These are phyloP conservation scores for Colletes gigas DNA, from an alignment of 1,140 invertebrate species.

Conservation along the genomic window DNA sequence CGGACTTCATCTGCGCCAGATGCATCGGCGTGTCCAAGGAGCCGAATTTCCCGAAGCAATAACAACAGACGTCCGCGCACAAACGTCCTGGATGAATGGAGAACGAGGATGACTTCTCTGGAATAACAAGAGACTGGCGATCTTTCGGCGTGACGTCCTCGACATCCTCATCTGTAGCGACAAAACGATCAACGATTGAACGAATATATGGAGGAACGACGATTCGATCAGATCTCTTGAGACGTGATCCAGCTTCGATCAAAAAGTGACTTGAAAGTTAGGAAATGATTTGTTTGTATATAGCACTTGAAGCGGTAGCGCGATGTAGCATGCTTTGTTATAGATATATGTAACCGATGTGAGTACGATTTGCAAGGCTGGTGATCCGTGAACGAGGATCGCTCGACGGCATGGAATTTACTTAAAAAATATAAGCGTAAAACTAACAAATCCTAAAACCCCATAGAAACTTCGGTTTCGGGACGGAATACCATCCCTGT, in stretches of 20 bases:
- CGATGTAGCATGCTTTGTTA: constrained; percentile 56
- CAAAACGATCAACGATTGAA: constrained; percentile 29
- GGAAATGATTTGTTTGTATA: neutral
- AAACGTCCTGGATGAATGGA: constrained; percentile 90
- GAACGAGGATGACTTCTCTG: constrained; percentile 92
- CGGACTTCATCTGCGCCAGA: constrained; percentile 90
- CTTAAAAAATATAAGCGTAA: neutral
- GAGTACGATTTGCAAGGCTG: constrained; percentile 38
- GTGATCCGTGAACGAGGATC: constrained; percentile 40
- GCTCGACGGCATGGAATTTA: neutral
- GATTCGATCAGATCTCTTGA: neutral
- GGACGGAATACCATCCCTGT: too few relatives aligned
- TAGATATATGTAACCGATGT: constrained; percentile 3
- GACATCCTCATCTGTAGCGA: constrained; percentile 80
- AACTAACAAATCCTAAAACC: too few relatives aligned
- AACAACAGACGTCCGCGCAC: constrained; percentile 91
- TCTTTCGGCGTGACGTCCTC: constrained; percentile 77
- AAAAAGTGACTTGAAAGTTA: neutral
- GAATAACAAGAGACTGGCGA: constrained; percentile 88
- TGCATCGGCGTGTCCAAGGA: constrained; percentile 92
- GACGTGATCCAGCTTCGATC: neutral
- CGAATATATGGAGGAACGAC: neutral
- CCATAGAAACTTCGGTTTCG: too few relatives aligned
- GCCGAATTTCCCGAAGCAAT: constrained; percentile 92
- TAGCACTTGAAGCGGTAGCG: constrained; percentile 30